Base-by-base conservation (phyloP, 1,140 invertebrate genomes). In the Platyscapa corneri region DNA sequence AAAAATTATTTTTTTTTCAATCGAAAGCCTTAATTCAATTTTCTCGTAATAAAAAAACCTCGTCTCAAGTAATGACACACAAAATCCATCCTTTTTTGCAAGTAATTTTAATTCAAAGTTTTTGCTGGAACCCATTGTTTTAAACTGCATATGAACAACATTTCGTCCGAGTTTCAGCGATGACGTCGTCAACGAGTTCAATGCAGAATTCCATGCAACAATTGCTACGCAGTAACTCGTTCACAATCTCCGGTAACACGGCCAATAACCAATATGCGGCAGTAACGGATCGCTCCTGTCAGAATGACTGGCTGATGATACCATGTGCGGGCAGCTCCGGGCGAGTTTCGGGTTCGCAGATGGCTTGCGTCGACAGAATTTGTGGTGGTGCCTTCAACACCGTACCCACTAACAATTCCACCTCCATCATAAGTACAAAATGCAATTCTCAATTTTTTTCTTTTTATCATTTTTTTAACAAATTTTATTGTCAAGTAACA, bases 281-380 rank as follows among this genome's bases (percentile, higher is more conserved):
- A 92, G 95, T 96, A 79, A 30, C 60, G 32, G 92, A 94, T 32
- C 95, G 95, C 83, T 94, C 94, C 30, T 97, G 96, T 89, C 94
- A 95, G 70, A 95, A 95, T 46, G 97, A 97, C 90, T 97, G 96
- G 95, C 89, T 97, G 1, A 93, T 96, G 37, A 96, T 97, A 32
- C 96, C 97, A 0, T 97, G 97, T 90, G 96, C 95, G 0, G 94
- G 93, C 0, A 96, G 96, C 87, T 93, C 95, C 53, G 96, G 95
- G 8, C 91, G 95, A 86, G 89, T 94, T 23, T 93, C 93, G 20
- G 94, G 93, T 0, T 92, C 94, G 0, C 91, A 93, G 70, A 92
- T 94, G 0, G 89, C 94, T 0, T 97, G 95, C 88, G 95, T 95
- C 0, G 96, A 97, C 90, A 93, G 96, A 82, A 94, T 97, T 27